Base-by-base conservation (phyloP, 2,113 vertebrate genomes). In the Tachysurus fulvidraco region DNA sequence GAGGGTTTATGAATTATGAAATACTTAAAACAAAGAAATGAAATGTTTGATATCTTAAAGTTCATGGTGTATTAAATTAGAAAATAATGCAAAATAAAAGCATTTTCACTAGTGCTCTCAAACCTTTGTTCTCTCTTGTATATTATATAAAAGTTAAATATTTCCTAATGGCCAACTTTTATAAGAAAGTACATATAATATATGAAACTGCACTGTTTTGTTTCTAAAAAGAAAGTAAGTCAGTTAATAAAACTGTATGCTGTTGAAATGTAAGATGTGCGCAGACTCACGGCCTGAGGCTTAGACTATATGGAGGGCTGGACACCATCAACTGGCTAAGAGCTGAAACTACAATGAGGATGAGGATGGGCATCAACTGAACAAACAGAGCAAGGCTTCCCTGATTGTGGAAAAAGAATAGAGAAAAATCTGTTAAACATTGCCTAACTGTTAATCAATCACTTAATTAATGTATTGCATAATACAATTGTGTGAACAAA, bases 351-450 rank as follows among this genome's bases (percentile, higher is more conserved):
- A 99, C 94, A 88, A 99, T 97, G 95, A 99, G 94, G 41, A 99
- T 96, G 89, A 99, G 95, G 92, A 99, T 97, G 91, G 98, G 98
- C 96, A 99, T 96, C 93, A 99, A 92, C 94, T 99, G 98, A 91
- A 99, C 97, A 90, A 99, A 97, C 93, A 98, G 96, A 88, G 98
- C 98, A 93, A 99, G 97, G 77, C 98, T 98, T 91, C 98, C 98
- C 98, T 99, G 91, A 78, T 87, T 88, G 91, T 52, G 91, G 91
- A 83, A 87, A 59, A 93, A 13, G 3, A 46, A 12, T 55, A 57
- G 19, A 80, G 25, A 16, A 85, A 0, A 73, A 67, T 30, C 25
- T 0, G 60, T 85, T 25, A 79, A 52, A 79, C 57, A 77, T 52
- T 28, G 23, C 28, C 41, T 9, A 5, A 9, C 19, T 25, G n/a